Evolutionary conservation across 37 sponge, comb jelly and placozoan genomes (phyloP).

Genomic region (Chondrilla cf. caribensis): DNA sequence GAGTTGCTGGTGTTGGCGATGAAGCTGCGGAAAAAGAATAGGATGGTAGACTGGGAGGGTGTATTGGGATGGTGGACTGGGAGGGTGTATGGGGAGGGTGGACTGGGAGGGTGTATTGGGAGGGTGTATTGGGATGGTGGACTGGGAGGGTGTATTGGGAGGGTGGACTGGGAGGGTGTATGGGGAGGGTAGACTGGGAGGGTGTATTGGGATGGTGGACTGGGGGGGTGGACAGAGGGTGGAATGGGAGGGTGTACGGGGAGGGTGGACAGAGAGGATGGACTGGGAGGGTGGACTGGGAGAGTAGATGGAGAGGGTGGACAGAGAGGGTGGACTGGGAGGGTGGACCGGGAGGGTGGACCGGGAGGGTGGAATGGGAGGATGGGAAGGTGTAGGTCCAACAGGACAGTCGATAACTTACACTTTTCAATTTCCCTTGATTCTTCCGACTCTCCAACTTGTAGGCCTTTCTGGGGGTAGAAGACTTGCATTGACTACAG

Average conservation of each 20-base stretch:
- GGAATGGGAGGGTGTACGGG: conserved; percentile 1
- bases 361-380: not conserved
- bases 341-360: too few species aligned
- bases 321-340: not conserved
- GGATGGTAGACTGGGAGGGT: not conserved
- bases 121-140: not conserved
- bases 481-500: too few species aligned
- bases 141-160: too few species aligned
- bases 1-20: not conserved
- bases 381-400: not conserved
- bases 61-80: not conserved
- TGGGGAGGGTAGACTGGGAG: not conserved
- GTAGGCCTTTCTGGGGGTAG: not conserved
- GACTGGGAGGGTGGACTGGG: not conserved
- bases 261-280: not conserved
- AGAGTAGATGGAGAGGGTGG: not conserved
- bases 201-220: not conserved
- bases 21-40: not conserved
- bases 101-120: conserved; percentile 3
- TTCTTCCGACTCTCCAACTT: not conserved
- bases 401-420: not conserved
- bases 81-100: not conserved
- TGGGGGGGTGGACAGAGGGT: not conserved
- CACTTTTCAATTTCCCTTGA: not conserved
- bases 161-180: not conserved